Evolutionary conservation across 2,113 vertebrate genomes (phyloP).

Genomic region (Leucopsar rothschildi): DNA sequence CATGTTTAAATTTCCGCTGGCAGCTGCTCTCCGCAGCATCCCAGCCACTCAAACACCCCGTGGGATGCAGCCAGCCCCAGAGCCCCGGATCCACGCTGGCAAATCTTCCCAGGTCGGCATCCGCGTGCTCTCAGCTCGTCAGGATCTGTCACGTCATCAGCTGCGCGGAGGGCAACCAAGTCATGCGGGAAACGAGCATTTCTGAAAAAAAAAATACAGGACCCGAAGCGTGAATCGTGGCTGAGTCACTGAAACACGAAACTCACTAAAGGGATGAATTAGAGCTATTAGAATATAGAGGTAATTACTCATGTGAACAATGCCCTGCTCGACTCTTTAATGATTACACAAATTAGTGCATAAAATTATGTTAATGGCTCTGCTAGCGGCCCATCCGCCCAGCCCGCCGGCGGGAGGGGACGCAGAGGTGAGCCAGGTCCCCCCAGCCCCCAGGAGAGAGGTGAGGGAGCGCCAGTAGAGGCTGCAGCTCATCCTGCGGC

Average conservation of each 20-base stretch:
- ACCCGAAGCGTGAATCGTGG: neutral
- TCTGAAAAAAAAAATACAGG: neutral
- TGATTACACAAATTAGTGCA: constrained; percentile 61
- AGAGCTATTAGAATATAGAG: constrained; percentile 27
- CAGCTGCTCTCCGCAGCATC: neutral
- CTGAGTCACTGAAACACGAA: constrained; percentile 7
- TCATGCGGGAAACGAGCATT: neutral
- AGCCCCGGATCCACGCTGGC: neutral
- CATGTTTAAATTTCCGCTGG: neutral
- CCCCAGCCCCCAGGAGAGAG: rapidly evolving
- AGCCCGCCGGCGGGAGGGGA: neutral
- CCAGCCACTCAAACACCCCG: neutral
- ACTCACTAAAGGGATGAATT: constrained; percentile 6
- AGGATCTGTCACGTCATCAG: neutral
- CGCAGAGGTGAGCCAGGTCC: neutral
- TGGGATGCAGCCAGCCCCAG: neutral
- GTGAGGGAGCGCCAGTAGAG: neutral
- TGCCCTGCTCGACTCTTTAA: constrained; percentile 38
- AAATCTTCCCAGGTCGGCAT: neutral
- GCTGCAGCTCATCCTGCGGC: neutral
- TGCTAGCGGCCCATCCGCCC: neutral
- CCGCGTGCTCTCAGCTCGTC: neutral
- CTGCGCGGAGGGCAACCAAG: neutral
- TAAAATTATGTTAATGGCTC: constrained; percentile 22
- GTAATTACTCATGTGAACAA: constrained; percentile 57